Percentiles rank a stretch among this genome's conserved stretches.
phyloP scores from a whole-genome alignment of 1,140 invertebrate genomes.

The Ptiloglossa arizonensis region DNA sequence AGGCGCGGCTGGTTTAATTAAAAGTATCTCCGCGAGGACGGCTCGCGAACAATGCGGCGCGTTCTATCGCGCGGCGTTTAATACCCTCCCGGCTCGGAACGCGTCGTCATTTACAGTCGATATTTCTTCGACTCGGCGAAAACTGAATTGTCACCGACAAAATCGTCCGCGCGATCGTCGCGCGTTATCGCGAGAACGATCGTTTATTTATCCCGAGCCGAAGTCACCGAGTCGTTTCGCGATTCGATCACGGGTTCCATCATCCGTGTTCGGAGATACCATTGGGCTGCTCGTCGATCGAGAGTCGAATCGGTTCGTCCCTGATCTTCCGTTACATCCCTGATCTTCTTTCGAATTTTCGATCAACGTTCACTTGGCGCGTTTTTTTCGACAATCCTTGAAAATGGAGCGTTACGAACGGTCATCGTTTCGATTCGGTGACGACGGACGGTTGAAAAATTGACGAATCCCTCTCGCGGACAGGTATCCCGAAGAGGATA shows the following conservation, averaged over 20 bases:
- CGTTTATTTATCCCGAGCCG: not conserved
- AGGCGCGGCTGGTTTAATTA: slow-evolving; percentile 73
- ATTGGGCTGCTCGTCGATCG: not conserved
- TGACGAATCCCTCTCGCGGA: too few relatives aligned
- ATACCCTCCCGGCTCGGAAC: slow-evolving; percentile 47
- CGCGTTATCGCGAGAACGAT: not conserved
- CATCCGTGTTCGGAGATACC: too few relatives aligned
- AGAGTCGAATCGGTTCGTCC: too few relatives aligned
- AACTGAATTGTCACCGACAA: slow-evolving; percentile 20
- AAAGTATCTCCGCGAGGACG: slow-evolving; percentile 65
- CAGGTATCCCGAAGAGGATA: too few relatives aligned
- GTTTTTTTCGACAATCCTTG: too few relatives aligned
- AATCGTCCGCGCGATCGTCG: slow-evolving; percentile 8
- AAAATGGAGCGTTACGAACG: too few relatives aligned
- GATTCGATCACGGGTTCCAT: not conserved
- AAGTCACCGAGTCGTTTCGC: not conserved
- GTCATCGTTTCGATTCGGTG: too few relatives aligned
- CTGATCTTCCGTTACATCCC: too few relatives aligned
- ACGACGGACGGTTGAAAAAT: too few relatives aligned
- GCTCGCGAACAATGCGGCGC: slow-evolving; percentile 66
- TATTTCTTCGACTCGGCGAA: slow-evolving; percentile 21
- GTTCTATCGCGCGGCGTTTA: slow-evolving; percentile 70
- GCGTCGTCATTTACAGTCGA: slow-evolving; percentile 18
- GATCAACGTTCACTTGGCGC: too few relatives aligned
- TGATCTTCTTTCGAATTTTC: too few relatives aligned